phyloP scores from a whole-genome alignment of 2,888 invertebrate genomes.

The Phytoseiulus persimilis region DNA sequence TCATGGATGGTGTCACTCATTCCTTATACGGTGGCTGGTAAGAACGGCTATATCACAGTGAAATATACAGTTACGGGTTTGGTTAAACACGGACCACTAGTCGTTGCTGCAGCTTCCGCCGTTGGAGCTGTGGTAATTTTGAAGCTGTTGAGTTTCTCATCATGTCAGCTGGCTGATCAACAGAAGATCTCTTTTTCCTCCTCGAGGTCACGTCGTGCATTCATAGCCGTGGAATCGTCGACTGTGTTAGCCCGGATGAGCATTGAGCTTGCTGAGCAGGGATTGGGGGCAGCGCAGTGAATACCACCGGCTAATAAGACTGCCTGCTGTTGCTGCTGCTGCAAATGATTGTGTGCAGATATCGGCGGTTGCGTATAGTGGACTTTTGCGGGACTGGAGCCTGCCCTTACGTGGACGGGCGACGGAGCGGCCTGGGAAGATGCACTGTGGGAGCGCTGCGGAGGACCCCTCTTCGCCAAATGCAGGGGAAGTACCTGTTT shows the following conservation, averaged over 20 bases:
- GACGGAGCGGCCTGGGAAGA: constrained; percentile 39
- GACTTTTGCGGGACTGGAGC: constrained; percentile 38
- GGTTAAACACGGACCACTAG: neutral
- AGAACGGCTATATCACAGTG: constrained; percentile 34
- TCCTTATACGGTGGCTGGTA: neutral
- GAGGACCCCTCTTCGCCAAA: constrained; percentile 36
- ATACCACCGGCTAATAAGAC: neutral
- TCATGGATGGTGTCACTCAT: neutral
- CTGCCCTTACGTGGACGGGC: constrained; percentile 35
- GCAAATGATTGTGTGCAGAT: neutral
- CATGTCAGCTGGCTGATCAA: neutral
- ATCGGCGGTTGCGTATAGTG: constrained; percentile 16
- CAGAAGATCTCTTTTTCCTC: constrained; percentile 37
- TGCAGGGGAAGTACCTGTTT: constrained; percentile 38
- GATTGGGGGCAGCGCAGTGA: constrained; percentile 47
- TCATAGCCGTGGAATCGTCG: constrained; percentile 26
- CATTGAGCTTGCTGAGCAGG: constrained; percentile 7
- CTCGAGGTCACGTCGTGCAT: constrained; percentile 12
- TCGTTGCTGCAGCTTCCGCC: neutral
- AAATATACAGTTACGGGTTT: constrained; percentile 17
- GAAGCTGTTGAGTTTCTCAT: neutral
- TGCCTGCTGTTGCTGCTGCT: neutral
- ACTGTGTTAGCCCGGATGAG: constrained; percentile 35
- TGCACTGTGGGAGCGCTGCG: constrained; percentile 37
- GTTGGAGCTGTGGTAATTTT: neutral